A percentile compares a stretch with the other conserved stretches of the same genome.
Evolutionary conservation across 2,888 invertebrate genomes (phyloP).

Genomic region (Halocaridina rubra): DNA sequence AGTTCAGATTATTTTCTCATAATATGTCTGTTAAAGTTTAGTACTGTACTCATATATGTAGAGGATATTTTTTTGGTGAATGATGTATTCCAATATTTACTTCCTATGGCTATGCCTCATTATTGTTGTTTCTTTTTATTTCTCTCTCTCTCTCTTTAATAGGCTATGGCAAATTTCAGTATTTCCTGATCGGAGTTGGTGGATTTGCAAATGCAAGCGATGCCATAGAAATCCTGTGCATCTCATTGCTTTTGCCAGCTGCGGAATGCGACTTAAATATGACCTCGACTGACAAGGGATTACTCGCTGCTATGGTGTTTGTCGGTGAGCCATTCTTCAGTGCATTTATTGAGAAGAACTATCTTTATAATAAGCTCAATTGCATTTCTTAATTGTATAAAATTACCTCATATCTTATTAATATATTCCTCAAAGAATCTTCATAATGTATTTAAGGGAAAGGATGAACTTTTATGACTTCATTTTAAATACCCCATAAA

Average conservation of each 20-base stretch:
- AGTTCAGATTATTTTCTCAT: too few relatives aligned
- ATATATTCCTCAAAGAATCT: not conserved
- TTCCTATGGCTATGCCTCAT: too few relatives aligned
- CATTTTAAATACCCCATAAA: too few relatives aligned
- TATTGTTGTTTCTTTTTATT: not conserved
- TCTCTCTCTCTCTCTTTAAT: constrained; percentile 63
- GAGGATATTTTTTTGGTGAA: too few relatives aligned
- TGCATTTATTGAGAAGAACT: not conserved
- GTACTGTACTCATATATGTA: too few relatives aligned
- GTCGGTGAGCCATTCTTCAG: constrained; percentile 73
- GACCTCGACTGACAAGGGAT: constrained; percentile 82
- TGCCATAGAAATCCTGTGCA: constrained; percentile 75
- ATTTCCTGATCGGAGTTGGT: constrained; percentile 79
- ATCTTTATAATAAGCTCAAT: not conserved
- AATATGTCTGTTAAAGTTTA: too few relatives aligned
- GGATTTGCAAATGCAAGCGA: constrained; percentile 86
- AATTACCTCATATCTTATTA: not conserved
- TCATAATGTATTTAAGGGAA: too few relatives aligned
- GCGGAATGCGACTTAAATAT: constrained; percentile 85
- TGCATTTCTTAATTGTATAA: not conserved
- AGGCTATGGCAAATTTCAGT: constrained; percentile 88
- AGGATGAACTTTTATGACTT: too few relatives aligned
- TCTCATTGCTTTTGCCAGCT: constrained; percentile 84
- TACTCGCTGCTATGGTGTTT: constrained; percentile 82
- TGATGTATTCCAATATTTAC: too few relatives aligned